Conservation (phyloP, 2,797 vertebrate species). For the Orestias chungarensis region DNA sequence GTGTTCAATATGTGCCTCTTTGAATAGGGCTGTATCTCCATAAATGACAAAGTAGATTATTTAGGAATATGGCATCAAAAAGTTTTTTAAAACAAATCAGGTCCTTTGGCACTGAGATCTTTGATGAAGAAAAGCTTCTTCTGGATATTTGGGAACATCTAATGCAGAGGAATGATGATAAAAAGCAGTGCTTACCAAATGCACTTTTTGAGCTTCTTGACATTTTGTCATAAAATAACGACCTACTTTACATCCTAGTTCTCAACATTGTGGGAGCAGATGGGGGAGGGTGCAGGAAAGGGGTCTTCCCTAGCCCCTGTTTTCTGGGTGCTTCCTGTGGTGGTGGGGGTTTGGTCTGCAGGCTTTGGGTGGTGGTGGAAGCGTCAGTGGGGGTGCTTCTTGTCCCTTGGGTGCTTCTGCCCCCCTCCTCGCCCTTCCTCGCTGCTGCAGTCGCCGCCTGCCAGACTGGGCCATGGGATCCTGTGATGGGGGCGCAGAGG, state of each 20-base stretch:
- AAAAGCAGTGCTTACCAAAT: not conserved
- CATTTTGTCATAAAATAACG: not conserved
- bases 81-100: conserved; percentile 2
- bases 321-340: too few species aligned
- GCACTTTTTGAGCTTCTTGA: not conserved
- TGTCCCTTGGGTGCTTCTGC: too few species aligned
- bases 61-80: conserved; percentile 1
- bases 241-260: not conserved
- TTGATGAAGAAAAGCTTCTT: not conserved
- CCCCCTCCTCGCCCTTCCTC: too few species aligned
- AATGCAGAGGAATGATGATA: not conserved
- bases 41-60: conserved; percentile 19
- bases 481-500: too few species aligned
- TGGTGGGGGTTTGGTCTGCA: too few species aligned
- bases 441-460: too few species aligned
- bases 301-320: too few species aligned
- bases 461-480: too few species aligned
- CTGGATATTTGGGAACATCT: conserved; percentile 1
- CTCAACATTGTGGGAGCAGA: too few species aligned
- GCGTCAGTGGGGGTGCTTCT: too few species aligned
- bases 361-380: too few species aligned
- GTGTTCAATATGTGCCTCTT: conserved; percentile 16
- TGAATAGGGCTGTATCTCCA: conserved; percentile 12
- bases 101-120: conserved; percentile 11
- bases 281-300: too few species aligned